These are phyloP conservation scores for Oplegnathus fasciatus DNA, from an alignment of 2,113 vertebrate species.

Conservation along the genomic window DNA sequence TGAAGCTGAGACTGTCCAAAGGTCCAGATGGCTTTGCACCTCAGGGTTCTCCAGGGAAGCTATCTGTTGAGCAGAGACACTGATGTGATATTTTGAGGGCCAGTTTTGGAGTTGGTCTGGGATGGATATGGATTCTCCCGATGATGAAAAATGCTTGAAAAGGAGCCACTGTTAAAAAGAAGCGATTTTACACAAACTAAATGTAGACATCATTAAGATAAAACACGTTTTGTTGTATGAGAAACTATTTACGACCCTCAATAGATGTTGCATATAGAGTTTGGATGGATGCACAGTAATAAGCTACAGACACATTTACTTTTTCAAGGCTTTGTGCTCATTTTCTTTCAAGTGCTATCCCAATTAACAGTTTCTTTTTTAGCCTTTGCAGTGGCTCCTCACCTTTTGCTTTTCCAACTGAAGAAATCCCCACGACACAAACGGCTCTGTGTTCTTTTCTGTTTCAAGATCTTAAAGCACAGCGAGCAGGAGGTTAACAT, in stretches of 20 bases:
- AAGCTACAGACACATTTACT: background rate
- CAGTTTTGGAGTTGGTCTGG: slow-evolving; percentile 18
- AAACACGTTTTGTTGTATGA: background rate
- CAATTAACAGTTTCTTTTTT: background rate
- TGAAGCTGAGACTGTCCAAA: slow-evolving; percentile 16
- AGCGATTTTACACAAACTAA: background rate
- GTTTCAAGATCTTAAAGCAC: background rate
- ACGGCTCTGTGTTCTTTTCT: background rate
- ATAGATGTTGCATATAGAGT: background rate
- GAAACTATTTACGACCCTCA: background rate
- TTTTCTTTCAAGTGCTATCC: background rate
- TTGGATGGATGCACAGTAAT: background rate
- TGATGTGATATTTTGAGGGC: background rate
- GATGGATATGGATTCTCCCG: background rate
- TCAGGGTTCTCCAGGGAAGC: background rate
- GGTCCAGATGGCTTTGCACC: slow-evolving; percentile 35
- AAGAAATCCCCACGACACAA: background rate
- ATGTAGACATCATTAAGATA: background rate
- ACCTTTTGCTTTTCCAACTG: background rate
- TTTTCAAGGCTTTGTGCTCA: background rate
- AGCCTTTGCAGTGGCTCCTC: background rate
- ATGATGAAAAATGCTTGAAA: slow-evolving; percentile 2
- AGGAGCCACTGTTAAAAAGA: background rate
- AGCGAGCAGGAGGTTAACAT: background rate
- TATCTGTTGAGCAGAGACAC: slow-evolving; percentile 15